Conservation (phyloP, 2,888 invertebrate species). For the Spatulosminthurus flaviceps region DNA sequence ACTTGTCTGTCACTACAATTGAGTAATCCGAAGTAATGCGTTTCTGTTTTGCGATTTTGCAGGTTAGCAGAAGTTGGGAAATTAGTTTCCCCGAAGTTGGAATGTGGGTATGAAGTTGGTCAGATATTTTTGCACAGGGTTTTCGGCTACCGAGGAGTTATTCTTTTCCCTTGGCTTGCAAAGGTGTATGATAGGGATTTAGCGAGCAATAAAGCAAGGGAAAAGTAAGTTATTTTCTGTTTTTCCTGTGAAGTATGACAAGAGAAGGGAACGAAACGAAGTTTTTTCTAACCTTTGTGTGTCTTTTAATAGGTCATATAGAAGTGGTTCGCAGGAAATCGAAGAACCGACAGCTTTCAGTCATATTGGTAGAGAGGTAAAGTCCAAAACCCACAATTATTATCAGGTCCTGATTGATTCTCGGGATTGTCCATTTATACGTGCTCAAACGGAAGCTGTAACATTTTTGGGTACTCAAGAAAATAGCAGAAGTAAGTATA, state of each 20-base stretch:
- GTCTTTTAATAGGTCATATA: conserved; percentile 39
- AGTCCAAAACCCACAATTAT: conserved; percentile 91
- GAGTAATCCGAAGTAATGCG: too few relatives aligned
- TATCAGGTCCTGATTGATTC: conserved; percentile 98
- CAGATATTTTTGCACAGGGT: conserved; percentile 95
- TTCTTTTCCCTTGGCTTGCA: conserved; percentile 96
- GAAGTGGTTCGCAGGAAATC: conserved; percentile 54
- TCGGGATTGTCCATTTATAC: conserved; percentile 94
- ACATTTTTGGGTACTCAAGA: conserved; percentile 97
- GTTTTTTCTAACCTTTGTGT: too few relatives aligned
- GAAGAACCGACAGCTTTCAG: conserved; percentile 64
- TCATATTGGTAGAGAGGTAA: conserved; percentile 82
- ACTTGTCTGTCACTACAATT: too few relatives aligned
- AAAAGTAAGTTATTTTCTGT: conserved; percentile 58
- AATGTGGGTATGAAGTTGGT: conserved; percentile 94
- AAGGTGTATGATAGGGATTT: conserved; percentile 93
- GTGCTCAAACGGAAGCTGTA: conserved; percentile 98
- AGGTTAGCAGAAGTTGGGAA: conserved; percentile 95
- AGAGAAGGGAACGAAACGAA: too few relatives aligned
- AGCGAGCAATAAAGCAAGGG: conserved; percentile 72
- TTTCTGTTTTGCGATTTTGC: conserved; percentile 31
- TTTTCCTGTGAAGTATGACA: too few relatives aligned
- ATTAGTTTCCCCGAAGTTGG: conserved; percentile 83
- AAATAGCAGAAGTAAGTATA: conserved; percentile 78
- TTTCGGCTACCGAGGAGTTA: conserved; percentile 96